These are phyloP conservation scores for Prolemur simus DNA, from an alignment of 2,113 vertebrate genomes.

Conservation along the genomic window DNA sequence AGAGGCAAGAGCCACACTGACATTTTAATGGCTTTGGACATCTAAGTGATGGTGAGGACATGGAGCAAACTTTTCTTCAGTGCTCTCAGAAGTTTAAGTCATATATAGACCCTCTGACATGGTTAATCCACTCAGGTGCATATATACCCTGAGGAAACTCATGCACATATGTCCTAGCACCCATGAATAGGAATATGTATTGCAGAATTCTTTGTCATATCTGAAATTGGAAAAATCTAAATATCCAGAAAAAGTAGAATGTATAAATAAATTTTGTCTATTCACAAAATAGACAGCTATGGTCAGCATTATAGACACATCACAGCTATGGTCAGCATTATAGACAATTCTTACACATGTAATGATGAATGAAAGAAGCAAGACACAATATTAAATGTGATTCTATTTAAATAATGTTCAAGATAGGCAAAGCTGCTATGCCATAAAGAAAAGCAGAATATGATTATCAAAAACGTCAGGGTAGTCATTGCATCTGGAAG, in stretches of 20 bases:
- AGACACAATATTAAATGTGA: background rate
- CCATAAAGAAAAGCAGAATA: background rate
- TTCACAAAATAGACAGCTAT: background rate
- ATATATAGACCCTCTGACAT: background rate
- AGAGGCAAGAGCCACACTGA: background rate
- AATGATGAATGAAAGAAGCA: background rate
- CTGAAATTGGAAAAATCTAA: background rate
- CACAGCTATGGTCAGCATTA: background rate
- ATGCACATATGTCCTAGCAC: background rate
- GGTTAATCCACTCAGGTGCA: background rate
- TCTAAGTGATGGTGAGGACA: background rate
- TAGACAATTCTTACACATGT: background rate
- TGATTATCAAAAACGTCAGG: background rate
- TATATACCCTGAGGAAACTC: background rate
- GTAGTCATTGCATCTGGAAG: background rate
- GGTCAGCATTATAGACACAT: background rate
- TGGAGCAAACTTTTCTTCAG: background rate
- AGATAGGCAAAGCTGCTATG: background rate
- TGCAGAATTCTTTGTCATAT: background rate
- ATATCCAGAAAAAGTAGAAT: background rate
- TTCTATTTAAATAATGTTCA: background rate
- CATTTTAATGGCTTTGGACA: background rate
- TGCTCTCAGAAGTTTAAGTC: background rate
- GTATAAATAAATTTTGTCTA: background rate
- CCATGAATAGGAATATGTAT: background rate